These are phyloP conservation scores for Chironomus tentans DNA, from an alignment of 2,888 invertebrate genomes.

Conservation along the genomic window DNA sequence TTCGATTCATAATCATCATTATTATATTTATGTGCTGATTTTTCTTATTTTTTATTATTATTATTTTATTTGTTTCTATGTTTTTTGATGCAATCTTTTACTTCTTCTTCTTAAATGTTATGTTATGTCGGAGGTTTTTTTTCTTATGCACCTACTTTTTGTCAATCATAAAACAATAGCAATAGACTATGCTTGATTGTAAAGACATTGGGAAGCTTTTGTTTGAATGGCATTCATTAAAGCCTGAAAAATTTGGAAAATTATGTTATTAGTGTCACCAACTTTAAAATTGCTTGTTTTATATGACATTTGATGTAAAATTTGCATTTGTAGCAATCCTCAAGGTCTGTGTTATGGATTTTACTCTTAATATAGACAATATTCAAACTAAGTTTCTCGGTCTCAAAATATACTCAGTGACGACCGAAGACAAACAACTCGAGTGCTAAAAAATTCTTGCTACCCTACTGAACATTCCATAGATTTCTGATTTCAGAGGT, in stretches of 20 bases:
- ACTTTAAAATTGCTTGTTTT: not conserved
- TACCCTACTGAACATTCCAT: too few species aligned
- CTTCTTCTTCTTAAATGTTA: too few species aligned
- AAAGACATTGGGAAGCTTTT: slow-evolving; percentile 19
- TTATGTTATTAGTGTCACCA: not conserved
- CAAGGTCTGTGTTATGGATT: too few species aligned
- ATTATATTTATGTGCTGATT: not conserved
- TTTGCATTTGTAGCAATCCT: too few species aligned
- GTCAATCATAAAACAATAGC: slow-evolving; percentile 24
- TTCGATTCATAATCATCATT: slow-evolving; percentile 23
- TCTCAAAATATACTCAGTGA: too few species aligned
- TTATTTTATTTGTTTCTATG: not conserved
- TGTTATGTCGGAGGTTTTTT: not conserved
- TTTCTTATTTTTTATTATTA: not conserved
- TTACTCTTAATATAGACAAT: too few species aligned
- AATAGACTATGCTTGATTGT: not conserved
- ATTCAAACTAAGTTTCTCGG: too few species aligned
- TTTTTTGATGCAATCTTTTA: not conserved
- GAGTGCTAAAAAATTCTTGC: too few species aligned
- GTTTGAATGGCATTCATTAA: slow-evolving; percentile 10
- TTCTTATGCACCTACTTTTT: not conserved
- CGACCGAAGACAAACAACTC: too few species aligned
- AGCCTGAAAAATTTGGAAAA: not conserved
- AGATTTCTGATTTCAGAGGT: too few species aligned
- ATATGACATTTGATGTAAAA: too few species aligned